Evolutionary conservation across 2,888 invertebrate genomes (phyloP), one percentile per base, ranked within the genome.

Genomic region (Acrobasis consociella): DNA sequence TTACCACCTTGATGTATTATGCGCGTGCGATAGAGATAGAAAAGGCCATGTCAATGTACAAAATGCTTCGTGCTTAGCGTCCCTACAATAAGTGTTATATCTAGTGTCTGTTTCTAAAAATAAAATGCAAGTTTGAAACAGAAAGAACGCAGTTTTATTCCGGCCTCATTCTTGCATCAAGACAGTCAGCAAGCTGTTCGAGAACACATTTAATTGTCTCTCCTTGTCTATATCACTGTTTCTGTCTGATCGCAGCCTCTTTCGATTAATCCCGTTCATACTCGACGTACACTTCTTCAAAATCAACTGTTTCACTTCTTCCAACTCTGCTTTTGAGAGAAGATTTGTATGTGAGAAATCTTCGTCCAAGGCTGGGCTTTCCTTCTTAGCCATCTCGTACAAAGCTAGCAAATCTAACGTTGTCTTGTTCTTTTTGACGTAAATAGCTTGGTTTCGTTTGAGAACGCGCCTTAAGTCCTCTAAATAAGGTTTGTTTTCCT

Each of bases 301-400:
- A 13, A 91, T 86, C 60, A 90, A 72, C 37, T 87, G 78, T 63
- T 87, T 90, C 0, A 90, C 75, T 63, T 89, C 84, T 9, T 81
- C 71, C 58, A 91, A 73, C 53, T 87, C 86, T 0, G 80, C 80
- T 66, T 83, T 81, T 0, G 89, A 80, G 8, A 91, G 55, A 1
- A 85, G 67, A 72, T 84, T 82, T 0, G 76, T 73, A 1, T 75
- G 72, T 0, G 83, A 81, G 49, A 71, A 78, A 51, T 82, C 73
- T 9, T 70, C 73, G 39, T 81, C 75, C 10, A 81, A 46, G n/a
- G 71, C 61, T 0, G 71, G 69, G 13, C 64, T 68, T 7, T 83
- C 76, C 16, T 74, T 75, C 56, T 72, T 83, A 3, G 91, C 91
- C 80, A 88, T 85, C 65, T 84, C 78, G 37, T 91, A 91, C 42